phyloP scores from a whole-genome alignment of 1,140 invertebrate genomes.

The Diorhabda sublineata region DNA sequence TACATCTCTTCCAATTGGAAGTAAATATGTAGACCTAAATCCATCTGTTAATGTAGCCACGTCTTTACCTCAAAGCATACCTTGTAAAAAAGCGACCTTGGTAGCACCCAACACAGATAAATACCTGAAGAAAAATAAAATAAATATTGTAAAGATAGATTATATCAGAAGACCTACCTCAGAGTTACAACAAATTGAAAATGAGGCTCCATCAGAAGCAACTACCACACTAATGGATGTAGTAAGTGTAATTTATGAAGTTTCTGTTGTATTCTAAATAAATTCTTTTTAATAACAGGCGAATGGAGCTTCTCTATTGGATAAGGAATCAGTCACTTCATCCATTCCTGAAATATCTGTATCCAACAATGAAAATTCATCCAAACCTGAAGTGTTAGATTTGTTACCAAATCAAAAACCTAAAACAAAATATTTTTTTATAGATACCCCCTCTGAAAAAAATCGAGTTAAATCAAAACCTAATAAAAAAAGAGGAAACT shows the following conservation, averaged over 20 bases:
- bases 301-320: not conserved
- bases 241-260: not conserved
- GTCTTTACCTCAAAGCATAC: not conserved
- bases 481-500: too few species aligned
- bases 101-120: conserved; percentile 8
- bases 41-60: not conserved
- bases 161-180: not conserved
- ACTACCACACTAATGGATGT: not conserved
- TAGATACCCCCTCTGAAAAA: too few species aligned
- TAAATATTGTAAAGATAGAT: conserved; percentile 18
- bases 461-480: too few species aligned
- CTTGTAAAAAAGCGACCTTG: conserved; percentile 7
- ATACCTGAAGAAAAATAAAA: conserved; percentile 16
- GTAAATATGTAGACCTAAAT: not conserved
- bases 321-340: too few species aligned
- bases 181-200: not conserved
- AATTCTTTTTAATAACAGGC: not conserved
- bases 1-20: not conserved
- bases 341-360: too few species aligned
- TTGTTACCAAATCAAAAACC: too few species aligned
- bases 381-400: too few species aligned
- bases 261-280: not conserved
- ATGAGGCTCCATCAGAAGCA: not conserved
- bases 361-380: too few species aligned
- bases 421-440: too few species aligned